phyloP scores from a whole-genome alignment of 2,797 vertebrate genomes.

The Spheniscus humboldti region DNA sequence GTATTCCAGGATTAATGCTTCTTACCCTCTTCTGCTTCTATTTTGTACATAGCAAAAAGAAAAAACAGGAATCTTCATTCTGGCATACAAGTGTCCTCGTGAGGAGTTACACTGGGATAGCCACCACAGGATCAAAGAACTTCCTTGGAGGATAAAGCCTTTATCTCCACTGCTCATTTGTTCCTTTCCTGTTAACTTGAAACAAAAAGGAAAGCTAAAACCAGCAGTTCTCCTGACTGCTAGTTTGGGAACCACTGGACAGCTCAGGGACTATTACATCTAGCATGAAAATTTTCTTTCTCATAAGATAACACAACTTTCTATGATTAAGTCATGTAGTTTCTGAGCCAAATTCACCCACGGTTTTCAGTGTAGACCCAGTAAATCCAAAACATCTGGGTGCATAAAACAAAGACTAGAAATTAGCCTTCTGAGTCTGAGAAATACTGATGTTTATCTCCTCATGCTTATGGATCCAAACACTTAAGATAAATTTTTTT shows the following conservation, averaged over 20 bases:
- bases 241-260: neutral
- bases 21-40: neutral
- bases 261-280: neutral
- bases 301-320: neutral
- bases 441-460: neutral
- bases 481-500: neutral
- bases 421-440: neutral
- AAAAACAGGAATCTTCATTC: neutral
- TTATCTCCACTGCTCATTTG: slow-evolving; percentile 7
- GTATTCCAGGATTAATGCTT: neutral
- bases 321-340: neutral
- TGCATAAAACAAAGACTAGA: neutral
- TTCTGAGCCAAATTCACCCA: slow-evolving; percentile 2
- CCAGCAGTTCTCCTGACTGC: neutral
- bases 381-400: neutral
- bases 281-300: neutral
- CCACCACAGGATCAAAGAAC: neutral
- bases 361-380: neutral
- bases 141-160: neutral
- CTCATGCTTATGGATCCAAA: neutral
- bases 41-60: neutral
- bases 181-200: neutral
- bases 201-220: neutral
- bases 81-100: neutral
- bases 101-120: neutral